A percentile compares a stretch with the other conserved stretches of the same genome.
Evolutionary conservation across 2,113 vertebrate species (phyloP).

Genomic region (Macquaria ambigua): DNA sequence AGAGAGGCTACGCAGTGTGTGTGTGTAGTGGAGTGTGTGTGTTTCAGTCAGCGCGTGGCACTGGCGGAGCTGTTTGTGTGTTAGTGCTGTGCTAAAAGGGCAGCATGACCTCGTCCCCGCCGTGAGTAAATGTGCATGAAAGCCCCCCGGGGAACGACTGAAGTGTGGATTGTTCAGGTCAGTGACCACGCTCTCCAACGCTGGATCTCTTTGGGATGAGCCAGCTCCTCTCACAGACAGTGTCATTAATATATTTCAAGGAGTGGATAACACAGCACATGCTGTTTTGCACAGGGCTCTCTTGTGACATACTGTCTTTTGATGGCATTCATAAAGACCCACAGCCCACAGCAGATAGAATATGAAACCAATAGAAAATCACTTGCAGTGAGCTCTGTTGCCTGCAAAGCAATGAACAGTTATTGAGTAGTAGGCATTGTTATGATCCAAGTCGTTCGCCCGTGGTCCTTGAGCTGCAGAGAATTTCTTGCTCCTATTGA

Average conservation of each 20-base stretch:
- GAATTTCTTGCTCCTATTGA: constrained; percentile 42
- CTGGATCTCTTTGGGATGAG: constrained; percentile 52
- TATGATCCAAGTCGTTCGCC: constrained; percentile 45
- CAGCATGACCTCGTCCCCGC: constrained; percentile 69
- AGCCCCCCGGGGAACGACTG: constrained; percentile 63
- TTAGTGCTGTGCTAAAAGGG: constrained; percentile 71
- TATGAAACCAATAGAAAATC: constrained; percentile 55
- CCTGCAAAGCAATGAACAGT: constrained; percentile 51
- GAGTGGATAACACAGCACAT: constrained; percentile 53
- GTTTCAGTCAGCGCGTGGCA: constrained; percentile 25
- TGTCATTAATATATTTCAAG: constrained; percentile 74
- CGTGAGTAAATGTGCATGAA: constrained; percentile 77
- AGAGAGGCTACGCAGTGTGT: constrained; percentile 2
- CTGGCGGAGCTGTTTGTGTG: constrained; percentile 50
- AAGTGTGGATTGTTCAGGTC: constrained; percentile 76
- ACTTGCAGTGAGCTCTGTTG: constrained; percentile 25
- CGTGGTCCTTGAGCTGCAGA: constrained; percentile 42
- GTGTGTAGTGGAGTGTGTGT: constrained; percentile 2
- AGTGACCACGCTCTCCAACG: constrained; percentile 48
- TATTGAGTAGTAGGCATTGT: constrained; percentile 58
- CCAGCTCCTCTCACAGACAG: constrained; percentile 48
- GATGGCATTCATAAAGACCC: constrained; percentile 64
- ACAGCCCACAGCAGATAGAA: constrained; percentile 20
- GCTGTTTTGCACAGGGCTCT: constrained; percentile 48
- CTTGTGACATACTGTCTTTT: constrained; percentile 50